phyloP scores from a whole-genome alignment of 2,113 vertebrate species.

The Hyaena hyaena region DNA sequence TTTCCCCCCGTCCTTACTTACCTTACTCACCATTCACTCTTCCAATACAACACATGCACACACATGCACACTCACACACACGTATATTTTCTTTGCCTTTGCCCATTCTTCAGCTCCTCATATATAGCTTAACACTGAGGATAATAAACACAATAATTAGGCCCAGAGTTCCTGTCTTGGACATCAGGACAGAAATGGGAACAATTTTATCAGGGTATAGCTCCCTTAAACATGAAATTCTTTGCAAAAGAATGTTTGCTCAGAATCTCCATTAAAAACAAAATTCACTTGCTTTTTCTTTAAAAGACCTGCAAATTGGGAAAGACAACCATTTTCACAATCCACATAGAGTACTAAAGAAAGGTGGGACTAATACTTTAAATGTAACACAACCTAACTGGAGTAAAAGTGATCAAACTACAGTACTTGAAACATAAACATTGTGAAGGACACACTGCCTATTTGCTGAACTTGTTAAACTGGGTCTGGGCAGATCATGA shows the following conservation, averaged over 20 bases:
- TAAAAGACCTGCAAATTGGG: conserved; percentile 10
- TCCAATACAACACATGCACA: background rate
- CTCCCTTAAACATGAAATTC: background rate
- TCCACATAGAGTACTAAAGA: background rate
- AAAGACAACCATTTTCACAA: conserved; percentile 42
- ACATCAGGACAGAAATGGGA: conserved; percentile 6
- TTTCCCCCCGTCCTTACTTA: background rate
- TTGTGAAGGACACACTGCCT: background rate
- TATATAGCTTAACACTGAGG: background rate
- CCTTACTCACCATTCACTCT: background rate
- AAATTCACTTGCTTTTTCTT: conserved; percentile 8
- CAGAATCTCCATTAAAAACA: conserved; percentile 28
- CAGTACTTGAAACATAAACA: background rate
- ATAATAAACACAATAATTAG: background rate
- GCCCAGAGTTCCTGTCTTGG: background rate
- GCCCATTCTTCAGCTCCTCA: background rate
- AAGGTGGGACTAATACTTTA: background rate
- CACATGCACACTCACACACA: background rate
- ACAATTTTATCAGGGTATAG: background rate
- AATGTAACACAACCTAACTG: background rate
- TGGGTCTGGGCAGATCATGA: background rate
- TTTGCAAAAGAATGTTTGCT: background rate
- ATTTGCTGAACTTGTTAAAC: background rate
- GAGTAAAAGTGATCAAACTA: conserved; percentile 15
- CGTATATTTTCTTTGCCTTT: background rate